Conservation (phyloP, 64 coral and sea anemone species). For the Stylophora pistillata region DNA sequence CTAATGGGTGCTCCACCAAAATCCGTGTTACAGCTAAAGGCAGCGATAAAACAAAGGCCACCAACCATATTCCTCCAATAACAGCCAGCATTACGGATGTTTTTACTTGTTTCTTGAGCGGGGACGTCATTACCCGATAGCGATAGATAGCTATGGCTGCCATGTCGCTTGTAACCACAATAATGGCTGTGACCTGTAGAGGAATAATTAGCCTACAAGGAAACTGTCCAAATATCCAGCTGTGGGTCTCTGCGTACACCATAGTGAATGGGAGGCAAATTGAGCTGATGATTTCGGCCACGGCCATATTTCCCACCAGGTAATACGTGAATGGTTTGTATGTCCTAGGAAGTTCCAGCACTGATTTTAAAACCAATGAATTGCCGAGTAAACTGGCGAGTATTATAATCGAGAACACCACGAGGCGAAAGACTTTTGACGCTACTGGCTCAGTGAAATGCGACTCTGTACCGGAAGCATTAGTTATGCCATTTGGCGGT, state of each 20-base stretch:
- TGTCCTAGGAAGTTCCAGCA: neutral
- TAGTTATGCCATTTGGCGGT: too few species aligned
- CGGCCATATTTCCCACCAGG: conserved; percentile 79
- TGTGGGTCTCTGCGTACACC: conserved; percentile 49
- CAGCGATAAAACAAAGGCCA: conserved; percentile 23
- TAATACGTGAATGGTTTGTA: conserved; percentile 34
- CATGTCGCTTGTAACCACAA: conserved; percentile 58
- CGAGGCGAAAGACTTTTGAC: conserved; percentile 11
- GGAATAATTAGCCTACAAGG: conserved; percentile 62
- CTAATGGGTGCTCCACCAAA: neutral
- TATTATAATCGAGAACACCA: conserved; percentile 20
- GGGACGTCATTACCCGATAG: conserved; percentile 27
- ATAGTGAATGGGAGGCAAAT: conserved; percentile 36
- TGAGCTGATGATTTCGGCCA: conserved; percentile 74
- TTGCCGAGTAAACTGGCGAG: conserved; percentile 57
- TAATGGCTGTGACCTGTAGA: conserved; percentile 60
- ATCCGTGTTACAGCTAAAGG: conserved; percentile 17
- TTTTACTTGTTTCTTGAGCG: conserved; percentile 6
- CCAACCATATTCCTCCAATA: conserved; percentile 40
- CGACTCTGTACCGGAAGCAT: neutral
- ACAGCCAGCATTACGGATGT: neutral
- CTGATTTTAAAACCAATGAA: conserved; percentile 53
- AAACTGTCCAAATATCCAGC: conserved; percentile 76
- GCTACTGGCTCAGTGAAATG: conserved; percentile 9
- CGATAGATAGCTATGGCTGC: conserved; percentile 81